Conservation (phyloP, 2,888 invertebrate species). For the Andrena chrysosceles region DNA sequence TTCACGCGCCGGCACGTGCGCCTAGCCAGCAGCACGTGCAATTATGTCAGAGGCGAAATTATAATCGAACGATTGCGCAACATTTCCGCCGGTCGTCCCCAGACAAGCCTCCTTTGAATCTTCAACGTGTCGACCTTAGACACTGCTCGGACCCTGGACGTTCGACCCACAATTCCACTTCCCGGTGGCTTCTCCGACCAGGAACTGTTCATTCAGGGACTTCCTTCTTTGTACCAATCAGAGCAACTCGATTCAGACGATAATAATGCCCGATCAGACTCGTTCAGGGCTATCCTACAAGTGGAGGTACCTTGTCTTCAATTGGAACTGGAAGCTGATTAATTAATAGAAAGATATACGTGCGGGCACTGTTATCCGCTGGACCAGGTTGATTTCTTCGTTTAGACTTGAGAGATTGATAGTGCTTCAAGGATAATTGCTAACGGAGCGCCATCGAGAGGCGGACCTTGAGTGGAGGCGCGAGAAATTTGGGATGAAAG, state of each 20-base stretch:
- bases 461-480: too few relatives aligned
- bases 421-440: too few relatives aligned
- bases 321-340: too few relatives aligned
- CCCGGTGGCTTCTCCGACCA: background rate
- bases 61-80: slow-evolving; percentile 35
- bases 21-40: slow-evolving; percentile 16
- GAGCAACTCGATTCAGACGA: background rate
- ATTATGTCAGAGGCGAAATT: slow-evolving; percentile 42
- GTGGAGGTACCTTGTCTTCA: too few relatives aligned
- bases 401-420: too few relatives aligned
- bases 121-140: slow-evolving; percentile 19
- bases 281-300: slow-evolving; percentile 2
- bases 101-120: slow-evolving; percentile 16
- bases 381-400: too few relatives aligned
- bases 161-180: background rate
- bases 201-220: background rate
- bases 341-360: too few relatives aligned
- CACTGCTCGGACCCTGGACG: background rate
- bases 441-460: too few relatives aligned
- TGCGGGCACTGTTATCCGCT: too few relatives aligned
- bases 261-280: background rate
- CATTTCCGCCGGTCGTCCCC: background rate
- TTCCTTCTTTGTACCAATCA: background rate
- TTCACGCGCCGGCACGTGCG: background rate
- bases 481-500: slow-evolving; percentile 25